Conservation (phyloP, 2,888 invertebrate species). For the Trachelus troglodyta region DNA sequence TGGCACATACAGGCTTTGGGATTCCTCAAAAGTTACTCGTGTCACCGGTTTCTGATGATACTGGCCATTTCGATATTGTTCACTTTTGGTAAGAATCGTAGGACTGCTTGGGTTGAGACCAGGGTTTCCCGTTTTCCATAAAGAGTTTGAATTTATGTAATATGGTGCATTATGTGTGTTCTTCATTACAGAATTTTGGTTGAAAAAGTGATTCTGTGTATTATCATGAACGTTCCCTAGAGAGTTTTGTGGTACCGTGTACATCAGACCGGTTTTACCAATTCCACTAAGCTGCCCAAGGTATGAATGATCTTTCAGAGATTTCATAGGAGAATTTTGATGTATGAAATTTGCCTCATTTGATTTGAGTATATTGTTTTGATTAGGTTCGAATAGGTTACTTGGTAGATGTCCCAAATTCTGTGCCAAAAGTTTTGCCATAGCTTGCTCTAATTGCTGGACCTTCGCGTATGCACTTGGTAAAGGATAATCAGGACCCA, state of each 20-base stretch:
- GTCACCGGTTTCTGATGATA: constrained; percentile 44
- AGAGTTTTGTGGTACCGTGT: constrained; percentile 18
- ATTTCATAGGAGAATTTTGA: constrained; percentile 25
- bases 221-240: background rate
- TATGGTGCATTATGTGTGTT: background rate
- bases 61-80: constrained; percentile 36
- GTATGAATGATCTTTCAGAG: background rate
- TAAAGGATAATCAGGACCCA: constrained; percentile 45
- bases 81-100: constrained; percentile 25
- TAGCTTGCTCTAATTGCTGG: constrained; percentile 55
- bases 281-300: constrained; percentile 30
- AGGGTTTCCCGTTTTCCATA: background rate
- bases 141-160: background rate
- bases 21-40: constrained; percentile 42
- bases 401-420: constrained; percentile 33
- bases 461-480: constrained; percentile 44
- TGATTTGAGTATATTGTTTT: constrained; percentile 24
- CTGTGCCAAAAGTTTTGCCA: constrained; percentile 52
- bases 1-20: constrained; percentile 46
- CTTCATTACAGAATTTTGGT: background rate
- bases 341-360: constrained; percentile 13
- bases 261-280: constrained; percentile 53
- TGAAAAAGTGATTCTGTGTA: background rate
- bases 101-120: constrained; percentile 10
- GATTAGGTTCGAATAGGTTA: constrained; percentile 22